phyloP scores from a whole-genome alignment of 2,888 invertebrate species.

The Patella pellucida region DNA sequence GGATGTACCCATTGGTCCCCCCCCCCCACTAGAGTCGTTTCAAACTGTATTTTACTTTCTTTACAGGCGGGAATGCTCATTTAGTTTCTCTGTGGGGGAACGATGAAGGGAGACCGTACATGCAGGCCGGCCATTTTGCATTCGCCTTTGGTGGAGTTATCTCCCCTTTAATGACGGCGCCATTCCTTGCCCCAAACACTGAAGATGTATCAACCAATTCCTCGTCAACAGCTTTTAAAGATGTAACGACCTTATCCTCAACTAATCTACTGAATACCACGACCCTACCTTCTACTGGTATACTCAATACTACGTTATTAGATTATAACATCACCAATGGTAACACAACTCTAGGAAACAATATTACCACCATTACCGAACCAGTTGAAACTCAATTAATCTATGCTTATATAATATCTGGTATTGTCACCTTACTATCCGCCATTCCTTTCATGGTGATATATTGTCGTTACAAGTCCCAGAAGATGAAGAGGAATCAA shows the following conservation, averaged over 20 bases:
- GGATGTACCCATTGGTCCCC: too few relatives aligned
- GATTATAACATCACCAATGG: neutral
- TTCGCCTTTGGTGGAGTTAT: conserved; percentile 72
- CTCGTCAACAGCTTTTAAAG: neutral
- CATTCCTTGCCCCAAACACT: conserved; percentile 61
- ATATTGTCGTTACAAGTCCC: conserved; percentile 27
- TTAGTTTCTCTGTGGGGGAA: conserved; percentile 66
- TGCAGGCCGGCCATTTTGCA: conserved; percentile 72
- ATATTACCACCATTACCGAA: neutral
- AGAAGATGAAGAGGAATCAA: conserved; percentile 15
- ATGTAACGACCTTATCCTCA: neutral
- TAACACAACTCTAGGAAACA: neutral
- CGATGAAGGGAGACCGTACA: conserved; percentile 67
- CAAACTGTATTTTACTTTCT: neutral
- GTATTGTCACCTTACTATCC: conserved; percentile 31
- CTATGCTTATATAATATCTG: conserved; percentile 42
- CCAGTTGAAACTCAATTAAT: conserved; percentile 26
- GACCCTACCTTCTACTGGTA: too few relatives aligned
- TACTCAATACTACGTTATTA: too few relatives aligned
- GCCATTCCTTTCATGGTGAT: conserved; percentile 34
- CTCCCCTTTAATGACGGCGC: conserved; percentile 71
- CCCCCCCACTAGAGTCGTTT: too few relatives aligned
- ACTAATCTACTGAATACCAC: too few relatives aligned
- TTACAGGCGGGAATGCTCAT: conserved; percentile 66
- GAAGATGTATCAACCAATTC: neutral